phyloP scores from a whole-genome alignment of 2,113 vertebrate species.

The Arizona elegans region DNA sequence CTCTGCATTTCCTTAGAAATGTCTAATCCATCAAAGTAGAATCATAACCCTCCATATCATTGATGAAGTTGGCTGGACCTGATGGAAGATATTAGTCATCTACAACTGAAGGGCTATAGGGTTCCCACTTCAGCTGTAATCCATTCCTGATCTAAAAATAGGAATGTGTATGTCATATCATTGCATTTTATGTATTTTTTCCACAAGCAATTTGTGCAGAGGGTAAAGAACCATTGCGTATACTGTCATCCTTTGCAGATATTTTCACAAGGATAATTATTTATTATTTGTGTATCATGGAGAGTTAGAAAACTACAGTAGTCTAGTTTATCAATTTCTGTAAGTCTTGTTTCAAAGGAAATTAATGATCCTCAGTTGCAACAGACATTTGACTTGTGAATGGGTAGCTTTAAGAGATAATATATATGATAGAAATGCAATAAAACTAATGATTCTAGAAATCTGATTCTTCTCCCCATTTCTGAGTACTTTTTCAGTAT shows the following conservation, averaged over 20 bases:
- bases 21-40: not conserved
- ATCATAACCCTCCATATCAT: not conserved
- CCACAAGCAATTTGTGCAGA: not conserved
- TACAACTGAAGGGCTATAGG: not conserved
- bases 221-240: not conserved
- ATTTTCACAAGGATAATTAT: not conserved
- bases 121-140: not conserved
- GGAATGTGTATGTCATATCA: not conserved
- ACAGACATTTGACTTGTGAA: not conserved
- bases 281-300: not conserved
- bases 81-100: not conserved
- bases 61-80: not conserved
- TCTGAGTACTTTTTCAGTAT: not conserved
- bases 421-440: not conserved
- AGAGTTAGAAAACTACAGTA: not conserved
- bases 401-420: not conserved
- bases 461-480: not conserved
- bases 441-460: not conserved
- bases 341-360: not conserved
- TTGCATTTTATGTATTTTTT: not conserved
- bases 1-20: not conserved
- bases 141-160: not conserved
- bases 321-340: not conserved
- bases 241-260: not conserved
- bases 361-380: not conserved